Evolutionary conservation across 1,140 invertebrate species (phyloP).

Genomic region (Oscheius sp.): DNA sequence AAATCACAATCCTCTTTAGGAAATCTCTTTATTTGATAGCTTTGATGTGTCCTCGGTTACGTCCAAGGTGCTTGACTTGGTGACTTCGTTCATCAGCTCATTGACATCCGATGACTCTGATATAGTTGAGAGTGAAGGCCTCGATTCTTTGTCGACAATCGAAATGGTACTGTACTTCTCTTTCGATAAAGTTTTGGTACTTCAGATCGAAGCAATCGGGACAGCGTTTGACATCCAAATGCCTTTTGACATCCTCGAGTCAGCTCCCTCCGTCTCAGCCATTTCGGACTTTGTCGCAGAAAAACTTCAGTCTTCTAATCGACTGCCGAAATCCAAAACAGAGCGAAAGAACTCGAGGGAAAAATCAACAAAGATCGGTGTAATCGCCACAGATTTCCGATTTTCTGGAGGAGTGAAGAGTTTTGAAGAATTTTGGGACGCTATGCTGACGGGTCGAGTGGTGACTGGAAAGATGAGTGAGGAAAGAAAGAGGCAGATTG

Average conservation of each 20-base stretch:
- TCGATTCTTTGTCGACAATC: slow-evolving; percentile 18
- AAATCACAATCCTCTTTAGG: no score
- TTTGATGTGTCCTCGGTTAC: neutral
- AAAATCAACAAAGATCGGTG: neutral
- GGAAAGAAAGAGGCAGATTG: slow-evolving; percentile 17
- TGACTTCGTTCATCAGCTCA: neutral
- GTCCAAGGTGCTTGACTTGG: neutral
- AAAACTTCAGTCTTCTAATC: neutral
- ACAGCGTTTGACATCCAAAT: slow-evolving; percentile 14
- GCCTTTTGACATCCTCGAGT: slow-evolving; percentile 20
- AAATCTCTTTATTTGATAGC: neutral
- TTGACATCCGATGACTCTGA: neutral
- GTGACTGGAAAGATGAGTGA: slow-evolving; percentile 2
- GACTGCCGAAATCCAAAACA: neutral
- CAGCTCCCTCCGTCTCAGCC: neutral
- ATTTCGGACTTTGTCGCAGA: slow-evolving; percentile 3
- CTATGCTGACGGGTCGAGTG: neutral
- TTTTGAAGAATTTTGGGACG: slow-evolving; percentile 18
- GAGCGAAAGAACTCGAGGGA: neutral
- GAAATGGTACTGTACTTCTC: no score
- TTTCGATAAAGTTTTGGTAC: neutral
- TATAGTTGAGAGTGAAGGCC: neutral
- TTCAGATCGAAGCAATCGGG: slow-evolving; percentile 16
- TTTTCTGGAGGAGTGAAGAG: slow-evolving; percentile 15
- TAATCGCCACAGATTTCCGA: slow-evolving; percentile 9